Conservation (phyloP, 1,140 invertebrate genomes). For the Stegodyphus dumicola region DNA sequence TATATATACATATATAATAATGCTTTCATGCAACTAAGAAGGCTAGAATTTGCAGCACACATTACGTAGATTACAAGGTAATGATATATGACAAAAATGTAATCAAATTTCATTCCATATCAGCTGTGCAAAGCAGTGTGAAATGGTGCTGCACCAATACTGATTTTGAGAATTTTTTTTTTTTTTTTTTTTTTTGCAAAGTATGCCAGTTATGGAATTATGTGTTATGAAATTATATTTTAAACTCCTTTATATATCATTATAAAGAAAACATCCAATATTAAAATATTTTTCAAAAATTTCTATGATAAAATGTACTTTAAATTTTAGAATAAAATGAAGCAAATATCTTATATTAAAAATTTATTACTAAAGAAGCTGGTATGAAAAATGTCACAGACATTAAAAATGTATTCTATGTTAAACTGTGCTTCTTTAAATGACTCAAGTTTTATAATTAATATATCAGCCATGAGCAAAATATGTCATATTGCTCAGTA, state of each 20-base stretch:
- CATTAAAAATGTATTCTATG: too few relatives aligned
- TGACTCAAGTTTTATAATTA: too few relatives aligned
- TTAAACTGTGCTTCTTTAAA: too few relatives aligned
- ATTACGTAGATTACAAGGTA: background rate
- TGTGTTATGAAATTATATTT: too few relatives aligned
- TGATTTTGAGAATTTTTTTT: background rate
- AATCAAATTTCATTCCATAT: background rate
- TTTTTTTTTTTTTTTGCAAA: background rate
- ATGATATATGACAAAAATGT: background rate
- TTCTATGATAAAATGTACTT: too few relatives aligned
- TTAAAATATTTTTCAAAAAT: too few relatives aligned
- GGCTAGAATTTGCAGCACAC: conserved; percentile 1
- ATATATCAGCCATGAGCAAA: background rate
- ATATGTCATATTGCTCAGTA: background rate
- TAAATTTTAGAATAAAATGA: too few relatives aligned
- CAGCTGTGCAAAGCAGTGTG: background rate
- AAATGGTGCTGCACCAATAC: conserved; percentile 2
- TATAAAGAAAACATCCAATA: too few relatives aligned
- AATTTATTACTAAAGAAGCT: too few relatives aligned
- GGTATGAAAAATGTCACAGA: too few relatives aligned
- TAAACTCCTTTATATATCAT: too few relatives aligned
- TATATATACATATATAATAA: conserved; percentile 48
- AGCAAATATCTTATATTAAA: too few relatives aligned
- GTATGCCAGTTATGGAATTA: background rate
- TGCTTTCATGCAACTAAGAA: conserved; percentile 2